phyloP scores from a whole-genome alignment of 1,140 invertebrate genomes.

The Monochamus saltuarius region DNA sequence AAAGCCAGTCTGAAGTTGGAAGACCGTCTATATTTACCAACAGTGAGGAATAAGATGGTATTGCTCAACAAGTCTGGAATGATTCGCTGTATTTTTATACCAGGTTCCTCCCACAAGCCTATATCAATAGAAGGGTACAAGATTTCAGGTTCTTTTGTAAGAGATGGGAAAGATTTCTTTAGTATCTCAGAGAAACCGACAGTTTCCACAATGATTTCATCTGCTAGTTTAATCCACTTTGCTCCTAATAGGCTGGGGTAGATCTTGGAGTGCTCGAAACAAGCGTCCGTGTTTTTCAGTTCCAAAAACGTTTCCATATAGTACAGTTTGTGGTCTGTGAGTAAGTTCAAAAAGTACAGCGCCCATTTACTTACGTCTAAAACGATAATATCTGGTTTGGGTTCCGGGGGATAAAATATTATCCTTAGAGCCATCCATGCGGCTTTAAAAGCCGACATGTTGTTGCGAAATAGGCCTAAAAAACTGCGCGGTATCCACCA shows the following conservation, averaged over 20 bases:
- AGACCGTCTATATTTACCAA: conserved; percentile 39
- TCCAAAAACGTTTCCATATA: conserved; percentile 36
- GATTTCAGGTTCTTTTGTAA: conserved; percentile 28
- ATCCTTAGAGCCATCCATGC: conserved; percentile 38
- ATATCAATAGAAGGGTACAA: conserved; percentile 40
- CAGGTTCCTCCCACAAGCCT: conserved; percentile 39
- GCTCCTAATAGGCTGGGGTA: conserved; percentile 35
- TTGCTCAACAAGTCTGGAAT: conserved; percentile 43
- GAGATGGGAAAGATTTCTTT: conserved; percentile 36
- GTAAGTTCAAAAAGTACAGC: conserved; percentile 34
- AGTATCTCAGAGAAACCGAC: conserved; percentile 38
- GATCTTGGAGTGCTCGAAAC: conserved; percentile 31
- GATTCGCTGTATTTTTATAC: conserved; percentile 39
- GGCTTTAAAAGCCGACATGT: conserved; percentile 29
- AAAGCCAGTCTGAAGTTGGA: conserved; percentile 44
- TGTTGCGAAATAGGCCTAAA: conserved; percentile 25
- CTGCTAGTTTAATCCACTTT: conserved; percentile 36
- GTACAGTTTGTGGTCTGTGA: conserved; percentile 34
- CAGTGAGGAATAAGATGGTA: conserved; percentile 37
- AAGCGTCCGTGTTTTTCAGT: conserved; percentile 29
- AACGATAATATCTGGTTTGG: conserved; percentile 35
- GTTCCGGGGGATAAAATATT: conserved; percentile 32
- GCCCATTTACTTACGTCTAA: conserved; percentile 38
- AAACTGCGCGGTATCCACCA: conserved; percentile 41
- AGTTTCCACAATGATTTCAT: conserved; percentile 41